Evolutionary conservation across 2,113 vertebrate species (phyloP).

Genomic region (Brachypodius melanocephalos): DNA sequence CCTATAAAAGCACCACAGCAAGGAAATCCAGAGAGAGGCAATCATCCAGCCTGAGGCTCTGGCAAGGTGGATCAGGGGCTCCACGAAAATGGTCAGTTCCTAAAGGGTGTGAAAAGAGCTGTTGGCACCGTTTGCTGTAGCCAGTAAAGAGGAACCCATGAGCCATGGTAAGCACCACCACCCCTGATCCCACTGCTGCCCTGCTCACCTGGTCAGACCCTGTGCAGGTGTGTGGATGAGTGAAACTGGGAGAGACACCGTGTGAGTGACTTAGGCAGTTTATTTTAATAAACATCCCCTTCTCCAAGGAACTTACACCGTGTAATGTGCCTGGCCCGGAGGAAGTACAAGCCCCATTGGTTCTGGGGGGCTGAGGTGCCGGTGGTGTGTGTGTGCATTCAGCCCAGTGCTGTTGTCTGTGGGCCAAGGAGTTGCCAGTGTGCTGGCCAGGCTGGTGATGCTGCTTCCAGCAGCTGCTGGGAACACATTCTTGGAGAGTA

Average conservation of each 20-base stretch:
- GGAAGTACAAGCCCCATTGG: neutral
- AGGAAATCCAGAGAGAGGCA: neutral
- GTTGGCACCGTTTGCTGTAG: neutral
- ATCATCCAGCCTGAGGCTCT: neutral
- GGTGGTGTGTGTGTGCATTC: neutral
- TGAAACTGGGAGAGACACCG: neutral
- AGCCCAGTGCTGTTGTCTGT: neutral
- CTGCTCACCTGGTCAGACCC: neutral
- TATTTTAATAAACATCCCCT: neutral
- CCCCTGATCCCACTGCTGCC: neutral
- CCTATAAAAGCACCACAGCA: neutral
- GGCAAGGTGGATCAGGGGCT: neutral
- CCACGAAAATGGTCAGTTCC: neutral
- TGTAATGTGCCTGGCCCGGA: neutral
- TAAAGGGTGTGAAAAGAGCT: neutral
- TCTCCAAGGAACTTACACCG: neutral
- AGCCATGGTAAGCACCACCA: neutral
- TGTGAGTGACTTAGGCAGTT: neutral
- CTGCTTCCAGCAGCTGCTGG: neutral
- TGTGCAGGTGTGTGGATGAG: neutral
- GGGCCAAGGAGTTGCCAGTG: neutral
- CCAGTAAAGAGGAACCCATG: neutral
- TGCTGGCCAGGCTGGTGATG: fast-evolving
- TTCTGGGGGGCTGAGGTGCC: neutral
- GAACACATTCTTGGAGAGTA: neutral